Percentiles rank a stretch among this genome's conserved stretches.
Conservation (phyloP, 2,113 vertebrate genomes). For the Eptesicus fuscus region DNA sequence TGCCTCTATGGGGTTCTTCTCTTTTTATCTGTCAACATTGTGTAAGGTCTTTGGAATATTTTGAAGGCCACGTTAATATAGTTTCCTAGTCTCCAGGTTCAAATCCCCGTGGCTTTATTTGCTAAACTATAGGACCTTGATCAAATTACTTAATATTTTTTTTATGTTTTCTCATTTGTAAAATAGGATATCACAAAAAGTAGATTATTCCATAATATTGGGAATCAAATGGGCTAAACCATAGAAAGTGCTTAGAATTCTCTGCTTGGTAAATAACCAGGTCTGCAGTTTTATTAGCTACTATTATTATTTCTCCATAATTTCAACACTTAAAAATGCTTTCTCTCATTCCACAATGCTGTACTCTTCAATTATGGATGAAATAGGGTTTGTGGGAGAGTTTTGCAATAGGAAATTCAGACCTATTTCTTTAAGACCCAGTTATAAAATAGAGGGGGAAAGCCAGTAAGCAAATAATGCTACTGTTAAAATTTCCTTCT, state of each 20-base stretch:
- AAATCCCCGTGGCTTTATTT: background rate
- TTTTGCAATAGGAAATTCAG: background rate
- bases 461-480: background rate
- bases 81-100: background rate
- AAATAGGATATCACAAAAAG: background rate
- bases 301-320: background rate
- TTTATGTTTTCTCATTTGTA: background rate
- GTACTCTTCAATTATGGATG: background rate
- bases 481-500: background rate
- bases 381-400: background rate
- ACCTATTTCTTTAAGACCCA: background rate
- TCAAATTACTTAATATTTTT: background rate
- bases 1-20: background rate
- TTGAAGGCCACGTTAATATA: background rate
- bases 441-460: slow-evolving; percentile 15
- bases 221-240: background rate
- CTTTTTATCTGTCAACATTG: background rate
- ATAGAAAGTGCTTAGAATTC: background rate
- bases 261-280: background rate
- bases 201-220: background rate
- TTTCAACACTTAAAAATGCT: background rate
- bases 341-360: background rate
- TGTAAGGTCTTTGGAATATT: background rate
- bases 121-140: background rate
- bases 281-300: background rate